Evolutionary conservation across 2,797 vertebrate genomes (phyloP), one percentile per base, ranked within the genome.

Genomic region (Pangasius larnaudii): DNA sequence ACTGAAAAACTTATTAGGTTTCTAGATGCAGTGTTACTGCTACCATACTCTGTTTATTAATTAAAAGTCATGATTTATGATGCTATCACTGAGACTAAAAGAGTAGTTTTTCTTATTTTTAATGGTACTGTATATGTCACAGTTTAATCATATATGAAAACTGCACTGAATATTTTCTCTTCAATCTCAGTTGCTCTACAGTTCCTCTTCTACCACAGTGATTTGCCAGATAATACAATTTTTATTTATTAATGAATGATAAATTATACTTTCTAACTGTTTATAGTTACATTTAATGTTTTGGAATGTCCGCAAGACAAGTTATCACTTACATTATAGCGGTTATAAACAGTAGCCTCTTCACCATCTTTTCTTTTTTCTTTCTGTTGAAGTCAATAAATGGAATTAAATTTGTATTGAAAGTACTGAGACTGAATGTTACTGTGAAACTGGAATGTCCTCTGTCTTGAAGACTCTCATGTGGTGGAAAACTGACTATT

Each of bases 221-320:
- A n/a, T 63, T n/a, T 63, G 58, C 59, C 59, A 49, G 16, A 39
- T 63, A 46, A 67, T 67, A n/a, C 16, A 39, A 33, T 53, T 67
- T 67, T 51, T 69, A 82, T 63, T 82, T 46, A 14, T 67, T 51
- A 84, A 10, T 67, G 42, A 67, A 65, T 13, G 61, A n/a, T 27
- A 65, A 27, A 53, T 69, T 63, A 49, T 49, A 65, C 27, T 30
- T 63, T 83, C 16, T 46, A 36, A 33, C n/a, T 33, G 59, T 6
- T 33, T 83, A 83, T 67, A 53, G 19, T 53, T 53, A 3, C 42
- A 24, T 84, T 69, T 33, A 84, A 24, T 81, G 56, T 61, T 61
- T 42, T 46, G 24, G 24, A n/a, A n/a, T 1, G 1, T 18, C 58
- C 7, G 11, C 39, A 5, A 81, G 56, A 59, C 22, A 80, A 42